Evolutionary conservation across 2,888 invertebrate species (phyloP).

Genomic region (Sicus ferrugineus): DNA sequence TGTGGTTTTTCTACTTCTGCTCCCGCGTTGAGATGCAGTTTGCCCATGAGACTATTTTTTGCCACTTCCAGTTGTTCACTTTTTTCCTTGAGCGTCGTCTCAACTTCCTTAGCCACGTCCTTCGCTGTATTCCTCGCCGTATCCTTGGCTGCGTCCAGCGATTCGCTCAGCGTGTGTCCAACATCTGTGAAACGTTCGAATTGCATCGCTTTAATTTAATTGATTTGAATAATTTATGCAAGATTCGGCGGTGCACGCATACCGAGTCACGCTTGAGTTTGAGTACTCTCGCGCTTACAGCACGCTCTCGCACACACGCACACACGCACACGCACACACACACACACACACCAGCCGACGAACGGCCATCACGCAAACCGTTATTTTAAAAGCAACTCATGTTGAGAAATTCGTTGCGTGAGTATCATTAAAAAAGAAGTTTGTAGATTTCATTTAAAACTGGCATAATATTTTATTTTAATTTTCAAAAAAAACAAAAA

Average conservation of each 20-base stretch:
- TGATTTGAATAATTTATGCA: slow-evolving; percentile 20
- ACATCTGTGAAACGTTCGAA: slow-evolving; percentile 44
- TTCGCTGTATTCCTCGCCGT: slow-evolving; percentile 53
- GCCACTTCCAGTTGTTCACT: slow-evolving; percentile 51
- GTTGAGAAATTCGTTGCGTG: no score
- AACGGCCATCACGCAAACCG: no score
- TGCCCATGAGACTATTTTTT: slow-evolving; percentile 53
- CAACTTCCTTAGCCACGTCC: slow-evolving; percentile 53
- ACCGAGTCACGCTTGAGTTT: not conserved
- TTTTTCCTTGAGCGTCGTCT: slow-evolving; percentile 53
- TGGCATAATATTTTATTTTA: no score
- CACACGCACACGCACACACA: slow-evolving; percentile 36
- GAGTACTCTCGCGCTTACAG: not conserved
- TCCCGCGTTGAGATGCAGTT: slow-evolving; percentile 48
- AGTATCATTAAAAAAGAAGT: not conserved
- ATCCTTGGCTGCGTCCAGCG: slow-evolving; percentile 56
- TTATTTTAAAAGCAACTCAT: no score
- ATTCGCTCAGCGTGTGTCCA: slow-evolving; percentile 47
- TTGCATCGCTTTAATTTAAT: not conserved
- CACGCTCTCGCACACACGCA: slow-evolving; percentile 10
- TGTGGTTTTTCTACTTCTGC: not conserved
- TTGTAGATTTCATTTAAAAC: no score
- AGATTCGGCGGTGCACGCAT: not conserved
- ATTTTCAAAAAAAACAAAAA: no score
- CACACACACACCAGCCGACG: no score